These are phyloP conservation scores for Antrozous pallidus DNA, from an alignment of 2,797 vertebrate genomes.

Conservation along the genomic window DNA sequence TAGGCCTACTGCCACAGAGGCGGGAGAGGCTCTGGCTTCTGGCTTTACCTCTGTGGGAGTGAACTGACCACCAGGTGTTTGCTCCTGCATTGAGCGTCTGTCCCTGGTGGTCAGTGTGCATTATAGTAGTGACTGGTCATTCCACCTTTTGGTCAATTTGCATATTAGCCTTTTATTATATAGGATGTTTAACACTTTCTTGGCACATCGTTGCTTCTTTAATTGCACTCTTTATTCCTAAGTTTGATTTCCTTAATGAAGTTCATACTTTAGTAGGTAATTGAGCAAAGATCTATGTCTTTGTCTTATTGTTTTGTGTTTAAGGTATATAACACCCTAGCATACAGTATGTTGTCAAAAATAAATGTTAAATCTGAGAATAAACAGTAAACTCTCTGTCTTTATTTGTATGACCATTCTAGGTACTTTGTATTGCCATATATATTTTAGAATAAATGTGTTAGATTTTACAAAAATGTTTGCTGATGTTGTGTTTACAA, in stretches of 20 bases:
- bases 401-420: not conserved
- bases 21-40: too few species aligned
- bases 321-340: not conserved
- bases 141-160: too few species aligned
- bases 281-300: not conserved
- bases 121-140: too few species aligned
- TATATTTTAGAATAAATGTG: constrained; percentile 1
- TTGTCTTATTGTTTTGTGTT: not conserved
- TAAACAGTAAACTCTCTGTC: not conserved
- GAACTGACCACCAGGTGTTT: too few species aligned
- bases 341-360: not conserved
- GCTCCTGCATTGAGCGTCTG: too few species aligned
- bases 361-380: not conserved
- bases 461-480: not conserved
- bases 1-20: too few species aligned
- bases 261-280: not conserved
- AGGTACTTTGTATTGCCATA: not conserved
- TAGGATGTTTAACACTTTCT: not conserved
- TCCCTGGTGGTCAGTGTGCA: too few species aligned
- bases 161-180: too few species aligned
- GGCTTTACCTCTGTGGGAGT: too few species aligned
- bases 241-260: not conserved
- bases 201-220: not conserved
- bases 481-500: not conserved
- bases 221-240: not conserved